Evolutionary conservation across 2,888 invertebrate genomes (phyloP).

Genomic region (Escarpia spicata): DNA sequence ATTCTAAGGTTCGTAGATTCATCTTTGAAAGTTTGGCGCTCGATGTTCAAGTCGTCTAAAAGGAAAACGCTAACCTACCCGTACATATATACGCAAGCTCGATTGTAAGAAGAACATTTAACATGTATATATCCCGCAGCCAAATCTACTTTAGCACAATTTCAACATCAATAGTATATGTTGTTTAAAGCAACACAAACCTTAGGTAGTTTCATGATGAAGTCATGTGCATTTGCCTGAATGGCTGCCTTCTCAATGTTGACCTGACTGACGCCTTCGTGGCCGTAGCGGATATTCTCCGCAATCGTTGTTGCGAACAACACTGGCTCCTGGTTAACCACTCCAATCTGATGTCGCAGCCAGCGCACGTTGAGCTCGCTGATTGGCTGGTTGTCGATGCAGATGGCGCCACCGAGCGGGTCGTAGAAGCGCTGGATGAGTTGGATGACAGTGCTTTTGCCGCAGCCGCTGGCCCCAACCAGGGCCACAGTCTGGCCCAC

Average conservation of each 20-base stretch:
- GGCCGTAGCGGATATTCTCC: conserved; percentile 69
- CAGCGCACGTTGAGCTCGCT: conserved; percentile 67
- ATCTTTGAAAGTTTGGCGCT: no score
- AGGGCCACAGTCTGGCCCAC: conserved; percentile 44
- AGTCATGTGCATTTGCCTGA: conserved; percentile 66
- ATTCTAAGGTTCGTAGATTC: no score
- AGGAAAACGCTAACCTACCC: no score
- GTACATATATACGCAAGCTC: no score
- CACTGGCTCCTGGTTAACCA: conserved; percentile 72
- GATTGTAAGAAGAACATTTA: no score
- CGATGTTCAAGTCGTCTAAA: no score
- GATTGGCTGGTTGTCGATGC: conserved; percentile 67
- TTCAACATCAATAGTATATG: background rate
- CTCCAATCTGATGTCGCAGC: conserved; percentile 62
- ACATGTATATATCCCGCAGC: conserved; percentile 67
- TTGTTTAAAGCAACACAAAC: conserved; percentile 42
- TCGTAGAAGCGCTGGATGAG: conserved; percentile 85
- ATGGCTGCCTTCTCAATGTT: conserved; percentile 62
- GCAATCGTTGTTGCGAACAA: conserved; percentile 71
- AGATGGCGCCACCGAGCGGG: conserved; percentile 53
- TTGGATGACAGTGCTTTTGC: conserved; percentile 63
- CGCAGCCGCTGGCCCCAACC: conserved; percentile 55
- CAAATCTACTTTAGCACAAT: conserved; percentile 68
- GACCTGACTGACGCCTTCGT: conserved; percentile 55
- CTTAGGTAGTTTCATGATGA: conserved; percentile 63